Evolutionary conservation across 2,888 invertebrate genomes (phyloP).

Genomic region (Euplagia quadripunctaria): DNA sequence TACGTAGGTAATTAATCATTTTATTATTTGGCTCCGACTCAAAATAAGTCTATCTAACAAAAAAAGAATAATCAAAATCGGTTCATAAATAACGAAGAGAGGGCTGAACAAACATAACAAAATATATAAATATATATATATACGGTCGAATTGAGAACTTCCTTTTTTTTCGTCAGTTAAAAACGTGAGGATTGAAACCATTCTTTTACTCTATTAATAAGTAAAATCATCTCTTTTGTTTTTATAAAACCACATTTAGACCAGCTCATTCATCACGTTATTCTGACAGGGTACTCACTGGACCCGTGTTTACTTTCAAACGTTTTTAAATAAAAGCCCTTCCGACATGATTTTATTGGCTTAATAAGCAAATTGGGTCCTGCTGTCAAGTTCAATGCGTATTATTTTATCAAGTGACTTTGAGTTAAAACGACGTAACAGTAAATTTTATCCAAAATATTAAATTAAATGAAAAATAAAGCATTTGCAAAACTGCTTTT

Average conservation of each 20-base stretch:
- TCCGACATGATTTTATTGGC: background rate
- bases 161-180: too few species aligned
- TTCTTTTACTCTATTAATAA: background rate
- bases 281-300: background rate
- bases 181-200: background rate
- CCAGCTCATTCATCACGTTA: background rate
- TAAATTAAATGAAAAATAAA: background rate
- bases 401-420: background rate
- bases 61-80: too few species aligned
- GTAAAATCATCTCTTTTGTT: background rate
- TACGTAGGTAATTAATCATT: too few species aligned
- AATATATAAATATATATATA: too few species aligned
- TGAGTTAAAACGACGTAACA: background rate
- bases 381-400: background rate
- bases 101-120: too few species aligned
- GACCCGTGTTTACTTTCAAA: background rate
- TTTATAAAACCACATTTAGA: background rate
- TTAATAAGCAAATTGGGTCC: background rate
- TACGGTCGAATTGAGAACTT: too few species aligned
- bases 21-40: too few species aligned
- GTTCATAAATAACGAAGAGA: too few species aligned
- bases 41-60: too few species aligned
- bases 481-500: background rate
- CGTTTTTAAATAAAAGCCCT: slow-evolving; percentile 4
- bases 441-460: background rate